Evolutionary conservation across 2,113 vertebrate species (phyloP), one percentile per base, ranked within the genome.

Genomic region (Orcinus orca): DNA sequence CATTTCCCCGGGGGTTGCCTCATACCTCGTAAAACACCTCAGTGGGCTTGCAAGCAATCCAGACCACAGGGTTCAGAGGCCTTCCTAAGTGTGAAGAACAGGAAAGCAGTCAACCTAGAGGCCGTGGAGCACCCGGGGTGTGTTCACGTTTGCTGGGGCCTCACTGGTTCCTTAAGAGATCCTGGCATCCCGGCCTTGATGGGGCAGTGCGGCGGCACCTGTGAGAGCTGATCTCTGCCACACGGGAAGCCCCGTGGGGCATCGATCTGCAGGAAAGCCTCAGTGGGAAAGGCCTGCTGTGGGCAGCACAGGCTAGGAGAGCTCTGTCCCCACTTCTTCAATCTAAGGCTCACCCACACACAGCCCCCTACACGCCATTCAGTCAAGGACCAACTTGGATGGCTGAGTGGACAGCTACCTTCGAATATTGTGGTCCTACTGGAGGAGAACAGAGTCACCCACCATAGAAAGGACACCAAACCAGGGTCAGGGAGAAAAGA

Each of bases 191-290:
- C 87, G n/a, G 55, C 65, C 10, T 33, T 29, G 4, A 55, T 8
- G 1, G 5, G 84, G 41, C 36, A 62, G 63, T 1, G 3, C 14
- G 1, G 11, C 15, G 25, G 12, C 38, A 6, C 55, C 10, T 6
- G 3, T 9, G 3, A 26, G 33, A 31, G 9, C 3, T 26, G 17
- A 15, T 58, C n/a, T 55, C 71, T 20, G 53, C 50, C 71, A 58
- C 3, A 9, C 4, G 5, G 25, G 26, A 68, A 1, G 9, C 65
- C n/a, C 10, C 67, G 41, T 0, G 0, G 11, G 7, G 73, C 63
- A 38, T 47, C 20, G 18, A 36, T 25, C 20, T 25, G 13, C 20
- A 25, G 31, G 20, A n/a, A 53, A 17, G 8, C 29, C 44, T 86
- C 62, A 0, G 67, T 4, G 31, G 31, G 10, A 50, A 88, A 58